Base-by-base conservation (phyloP, 2,113 vertebrate species). In the Nipponia nippon region DNA sequence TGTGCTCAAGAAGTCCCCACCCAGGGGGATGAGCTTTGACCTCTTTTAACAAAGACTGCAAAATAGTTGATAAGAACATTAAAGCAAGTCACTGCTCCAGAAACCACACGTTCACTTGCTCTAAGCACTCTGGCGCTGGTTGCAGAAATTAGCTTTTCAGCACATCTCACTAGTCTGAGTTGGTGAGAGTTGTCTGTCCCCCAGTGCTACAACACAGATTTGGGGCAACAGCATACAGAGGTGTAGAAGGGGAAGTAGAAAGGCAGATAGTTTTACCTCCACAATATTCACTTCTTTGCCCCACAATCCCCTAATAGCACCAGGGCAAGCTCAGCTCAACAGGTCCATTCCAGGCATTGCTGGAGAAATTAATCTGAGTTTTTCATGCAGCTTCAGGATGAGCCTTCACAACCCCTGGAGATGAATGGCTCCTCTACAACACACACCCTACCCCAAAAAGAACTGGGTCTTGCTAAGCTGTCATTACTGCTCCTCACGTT, bases 21-120 rank as follows among this genome's bases (percentile, higher is more conserved):
- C 79, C 89, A 87, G 73, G 58, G 88, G 89, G 79, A 95, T 77
- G 96, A 95, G 91, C 90, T 91, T 78, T 94, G 93, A 93, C 93
- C 87, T 89, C 94, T 70, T 96, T 92, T 91, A 96, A 94, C 88
- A 89, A 95, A 83, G 90, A 83, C 95, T 96, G 86, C 58, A 93
- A 94, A 96, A 78, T 13, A 88, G 91, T 86, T 91, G 95, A 94
- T 90, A 96, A 95, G 94, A 79, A 96, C 87, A 91, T 91, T 95
- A 92, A 96, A 94, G 91, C 82, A 59, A 89, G 81, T 44, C 55
- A 16, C 38, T 90, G 92, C 93, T 89, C 91, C 79, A 77, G 95
- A 83, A 91, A 90, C 29, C 69, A 67, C 8, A 34, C 6, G 0
- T 34, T 76, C 46, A 1, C 62, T 87, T 76, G 82, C 71, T 90